Evolutionary conservation across 2,797 vertebrate genomes (phyloP), one percentile per base, ranked within the genome.

Genomic region (Lateolabrax maculatus): DNA sequence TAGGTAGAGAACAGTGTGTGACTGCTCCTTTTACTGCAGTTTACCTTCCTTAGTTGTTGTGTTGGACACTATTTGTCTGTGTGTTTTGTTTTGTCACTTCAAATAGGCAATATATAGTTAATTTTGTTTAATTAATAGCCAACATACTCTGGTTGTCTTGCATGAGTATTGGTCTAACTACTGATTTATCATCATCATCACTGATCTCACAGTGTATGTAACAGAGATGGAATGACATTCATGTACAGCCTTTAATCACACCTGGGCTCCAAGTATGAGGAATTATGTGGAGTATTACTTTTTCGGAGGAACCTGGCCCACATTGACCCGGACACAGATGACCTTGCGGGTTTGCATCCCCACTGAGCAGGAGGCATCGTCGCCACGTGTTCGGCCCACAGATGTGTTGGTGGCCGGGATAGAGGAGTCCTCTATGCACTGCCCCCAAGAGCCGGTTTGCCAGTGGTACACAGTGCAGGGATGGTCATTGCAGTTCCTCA

Each of bases 301-400:
- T 94, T 99, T 99, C 0, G 98, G 98, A 70, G 97, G 97, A 71
- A 99, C 98, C 94, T 99, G 98, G 90, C 98, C 98, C 84, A 99
- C 97, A 15, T 98, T 99, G 95, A 99, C 97, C 76, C 97, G 95
- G 49, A 99, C 96, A 66, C 98, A 99, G 92, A 99, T 99, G 92
- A 99, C 96, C 90, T 99, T 99, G 15, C 98, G 97, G 2, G 97
- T 98, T 84, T 99, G 98, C 96, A 99, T 97, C 62, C 98, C 98
- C 15, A 96, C 94, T 0, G 98, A 96, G 77, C 98, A 99, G 16
- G 97, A 95, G 27, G 94, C 89, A 25, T 96, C 96, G 9, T 95
- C 95, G 0, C 95, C 93, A 66, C 95, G 95, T 21, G 62, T 27
- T 12, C 92, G 0, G 86, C 95, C 86, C 90, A 81, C 78, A 9